Conservation (phyloP, 92 coral and sea anemone genomes). For the Metridium senile region DNA sequence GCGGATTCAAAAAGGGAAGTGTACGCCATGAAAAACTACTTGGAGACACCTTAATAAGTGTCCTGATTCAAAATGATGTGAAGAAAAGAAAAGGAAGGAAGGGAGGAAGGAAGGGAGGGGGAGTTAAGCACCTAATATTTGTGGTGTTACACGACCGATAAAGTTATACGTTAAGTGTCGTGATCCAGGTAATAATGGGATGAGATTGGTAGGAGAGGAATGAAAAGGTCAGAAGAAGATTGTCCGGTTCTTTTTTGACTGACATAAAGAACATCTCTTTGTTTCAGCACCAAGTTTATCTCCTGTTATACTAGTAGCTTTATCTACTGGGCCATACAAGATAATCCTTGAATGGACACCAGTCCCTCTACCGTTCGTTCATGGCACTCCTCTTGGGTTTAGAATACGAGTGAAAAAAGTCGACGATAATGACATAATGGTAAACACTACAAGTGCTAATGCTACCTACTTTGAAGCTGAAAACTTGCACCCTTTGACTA, state of each 20-base stretch:
- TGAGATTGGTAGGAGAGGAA: background rate
- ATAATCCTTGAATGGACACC: constrained; percentile 40
- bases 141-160: too few relatives aligned
- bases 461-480: constrained; percentile 1
- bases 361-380: constrained; percentile 33
- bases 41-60: too few relatives aligned
- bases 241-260: background rate
- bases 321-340: constrained; percentile 23
- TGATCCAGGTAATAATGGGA: background rate
- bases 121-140: too few relatives aligned
- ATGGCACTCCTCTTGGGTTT: constrained; percentile 40
- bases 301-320: constrained; percentile 5
- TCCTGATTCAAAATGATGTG: too few relatives aligned
- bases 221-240: background rate
- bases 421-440: background rate
- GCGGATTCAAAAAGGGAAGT: too few relatives aligned
- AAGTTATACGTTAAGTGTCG: too few relatives aligned
- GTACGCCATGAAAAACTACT: too few relatives aligned
- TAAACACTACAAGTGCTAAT: constrained; percentile 10
- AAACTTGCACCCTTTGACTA: constrained; percentile 45
- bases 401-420: background rate
- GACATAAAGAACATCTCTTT: background rate
- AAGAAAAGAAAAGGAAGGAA: too few relatives aligned
- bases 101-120: too few relatives aligned
- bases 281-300: background rate